A percentile compares a stretch with the other conserved stretches of the same genome.
Evolutionary conservation across 2,888 invertebrate genomes (phyloP).

Genomic region (Eutolmus rufibarbis): DNA sequence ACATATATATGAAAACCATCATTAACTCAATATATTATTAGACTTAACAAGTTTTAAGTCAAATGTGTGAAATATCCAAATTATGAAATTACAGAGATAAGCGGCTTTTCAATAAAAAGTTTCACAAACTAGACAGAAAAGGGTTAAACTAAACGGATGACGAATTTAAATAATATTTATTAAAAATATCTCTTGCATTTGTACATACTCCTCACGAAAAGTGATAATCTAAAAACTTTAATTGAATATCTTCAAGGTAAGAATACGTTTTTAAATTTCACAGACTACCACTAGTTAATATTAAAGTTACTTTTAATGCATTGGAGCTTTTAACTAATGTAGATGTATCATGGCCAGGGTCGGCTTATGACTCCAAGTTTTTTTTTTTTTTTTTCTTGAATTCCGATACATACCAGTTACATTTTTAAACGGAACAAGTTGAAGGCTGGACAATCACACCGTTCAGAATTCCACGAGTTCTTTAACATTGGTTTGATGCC

Average conservation of each 20-base stretch:
- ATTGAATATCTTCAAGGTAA: neutral
- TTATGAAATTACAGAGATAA: neutral
- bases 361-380: neutral
- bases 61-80: neutral
- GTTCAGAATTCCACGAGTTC: neutral
- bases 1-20: too few relatives aligned
- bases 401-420: neutral
- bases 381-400: neutral
- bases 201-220: neutral
- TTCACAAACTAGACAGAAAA: too few relatives aligned
- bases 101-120: neutral
- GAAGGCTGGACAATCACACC: neutral
- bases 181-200: neutral
- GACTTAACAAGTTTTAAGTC: too few relatives aligned
- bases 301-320: neutral
- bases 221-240: neutral
- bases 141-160: too few relatives aligned
- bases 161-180: neutral
- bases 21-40: too few relatives aligned
- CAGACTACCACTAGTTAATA: neutral
- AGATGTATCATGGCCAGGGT: neutral
- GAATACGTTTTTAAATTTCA: neutral
- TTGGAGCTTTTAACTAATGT: neutral
- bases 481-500: neutral
- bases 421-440: neutral